Evolutionary conservation across 1,140 invertebrate species (phyloP).

Genomic region (Leptinotarsa undecemlineata): DNA sequence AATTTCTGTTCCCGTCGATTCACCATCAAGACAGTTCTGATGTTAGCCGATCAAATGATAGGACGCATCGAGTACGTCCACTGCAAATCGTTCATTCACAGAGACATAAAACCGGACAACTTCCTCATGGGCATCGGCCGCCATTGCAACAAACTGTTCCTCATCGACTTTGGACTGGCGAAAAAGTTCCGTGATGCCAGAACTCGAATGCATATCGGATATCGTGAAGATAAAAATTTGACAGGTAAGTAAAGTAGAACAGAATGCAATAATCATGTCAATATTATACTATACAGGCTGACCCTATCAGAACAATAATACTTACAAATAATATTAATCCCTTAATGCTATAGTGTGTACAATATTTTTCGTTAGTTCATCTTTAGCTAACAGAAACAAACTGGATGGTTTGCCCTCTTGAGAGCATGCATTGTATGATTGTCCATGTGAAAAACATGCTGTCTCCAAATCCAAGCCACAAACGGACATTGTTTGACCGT

Average conservation of each 20-base stretch:
- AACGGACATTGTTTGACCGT: too few species aligned
- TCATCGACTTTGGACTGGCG: slow-evolving; percentile 93
- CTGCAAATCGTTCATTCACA: slow-evolving; percentile 89
- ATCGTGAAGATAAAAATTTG: slow-evolving; percentile 90
- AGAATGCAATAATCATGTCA: too few species aligned
- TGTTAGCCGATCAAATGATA: slow-evolving; percentile 90
- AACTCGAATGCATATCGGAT: slow-evolving; percentile 62
- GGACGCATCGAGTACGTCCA: slow-evolving; percentile 87
- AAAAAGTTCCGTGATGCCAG: slow-evolving; percentile 88
- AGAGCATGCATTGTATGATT: too few species aligned
- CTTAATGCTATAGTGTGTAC: too few species aligned
- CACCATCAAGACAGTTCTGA: slow-evolving; percentile 91
- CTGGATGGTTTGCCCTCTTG: too few species aligned
- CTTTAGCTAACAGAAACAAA: too few species aligned
- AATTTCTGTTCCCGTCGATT: slow-evolving; percentile 91
- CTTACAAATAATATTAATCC: too few species aligned
- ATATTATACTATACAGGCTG: too few species aligned
- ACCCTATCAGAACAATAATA: too few species aligned
- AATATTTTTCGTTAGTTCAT: too few species aligned
- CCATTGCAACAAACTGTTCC: slow-evolving; percentile 86
- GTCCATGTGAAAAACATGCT: too few species aligned
- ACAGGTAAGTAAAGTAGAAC: slow-evolving; percentile 61
- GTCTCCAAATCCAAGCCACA: too few species aligned
- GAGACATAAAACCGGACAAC: slow-evolving; percentile 92
- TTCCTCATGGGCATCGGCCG: slow-evolving; percentile 95